phyloP scores from a whole-genome alignment of 2,797 vertebrate species.

The Hydrophis major region DNA sequence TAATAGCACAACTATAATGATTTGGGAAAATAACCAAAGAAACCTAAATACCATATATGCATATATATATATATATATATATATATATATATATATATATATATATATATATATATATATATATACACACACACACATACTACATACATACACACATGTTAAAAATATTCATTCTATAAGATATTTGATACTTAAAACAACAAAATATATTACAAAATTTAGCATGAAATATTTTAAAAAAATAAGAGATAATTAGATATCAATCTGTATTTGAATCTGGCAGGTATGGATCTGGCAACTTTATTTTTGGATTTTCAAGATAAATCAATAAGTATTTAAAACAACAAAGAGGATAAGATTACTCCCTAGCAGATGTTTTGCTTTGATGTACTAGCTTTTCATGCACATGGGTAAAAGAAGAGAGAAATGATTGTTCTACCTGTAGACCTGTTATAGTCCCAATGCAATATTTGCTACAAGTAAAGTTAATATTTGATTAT shows the following conservation, averaged over 20 bases:
- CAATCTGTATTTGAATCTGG: neutral
- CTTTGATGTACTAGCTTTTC: neutral
- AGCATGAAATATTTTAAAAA: neutral
- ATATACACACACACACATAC: rapidly evolving
- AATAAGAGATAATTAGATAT: neutral
- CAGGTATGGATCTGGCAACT: neutral
- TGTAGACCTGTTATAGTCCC: neutral
- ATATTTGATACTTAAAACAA: neutral
- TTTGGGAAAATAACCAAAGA: too few species aligned
- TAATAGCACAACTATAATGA: too few species aligned
- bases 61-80: too few species aligned
- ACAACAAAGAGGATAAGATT: neutral
- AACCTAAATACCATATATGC: too few species aligned
- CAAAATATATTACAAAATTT: neutral
- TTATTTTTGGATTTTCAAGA: neutral
- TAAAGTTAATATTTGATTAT: neutral
- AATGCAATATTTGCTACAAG: neutral
- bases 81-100: too few species aligned
- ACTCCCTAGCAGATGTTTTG: neutral
- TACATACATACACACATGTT: neutral
- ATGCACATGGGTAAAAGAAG: neutral
- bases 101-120: too few species aligned
- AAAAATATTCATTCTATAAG: neutral
- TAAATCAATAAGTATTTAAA: neutral
- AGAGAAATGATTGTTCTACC: neutral